A percentile compares a stretch with the other conserved stretches of the same genome.
phyloP scores from a whole-genome alignment of 2,888 invertebrate species.

The Caenorhabditis zanzibari region DNA sequence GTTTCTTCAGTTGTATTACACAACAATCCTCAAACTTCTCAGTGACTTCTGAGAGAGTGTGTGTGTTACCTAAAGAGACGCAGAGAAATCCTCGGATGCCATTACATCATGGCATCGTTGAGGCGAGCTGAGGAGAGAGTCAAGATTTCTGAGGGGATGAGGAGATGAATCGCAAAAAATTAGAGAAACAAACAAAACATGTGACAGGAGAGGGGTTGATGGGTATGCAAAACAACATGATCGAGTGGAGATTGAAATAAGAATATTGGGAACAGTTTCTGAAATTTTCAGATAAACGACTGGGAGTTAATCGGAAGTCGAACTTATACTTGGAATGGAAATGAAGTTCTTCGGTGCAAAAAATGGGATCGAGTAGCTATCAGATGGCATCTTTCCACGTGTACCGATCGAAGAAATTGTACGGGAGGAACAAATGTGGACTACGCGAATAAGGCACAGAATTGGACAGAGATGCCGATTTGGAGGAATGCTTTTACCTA shows the following conservation, averaged over 20 bases:
- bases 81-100: conserved; percentile 38
- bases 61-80: conserved; percentile 33
- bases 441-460: conserved; percentile 65
- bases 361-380: conserved; percentile 77
- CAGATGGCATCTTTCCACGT: conserved; percentile 75
- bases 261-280: neutral
- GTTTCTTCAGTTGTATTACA: conserved; percentile 62
- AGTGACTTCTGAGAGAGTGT: neutral
- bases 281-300: conserved; percentile 67
- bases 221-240: neutral
- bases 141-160: conserved; percentile 15
- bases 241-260: neutral
- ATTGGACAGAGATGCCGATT: conserved; percentile 66
- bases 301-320: conserved; percentile 75
- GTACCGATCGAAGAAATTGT: conserved; percentile 57
- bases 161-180: conserved; percentile 27
- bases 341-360: conserved; percentile 70
- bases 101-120: conserved; percentile 59
- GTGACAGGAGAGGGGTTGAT: conserved; percentile 16
- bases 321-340: conserved; percentile 73
- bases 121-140: conserved; percentile 29
- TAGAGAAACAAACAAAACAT: conserved; percentile 33
- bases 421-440: conserved; percentile 71
- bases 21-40: conserved; percentile 56
- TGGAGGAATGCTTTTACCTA: conserved; percentile 77